phyloP scores from a whole-genome alignment of 1,140 invertebrate species.

The Ostrea edulis region DNA sequence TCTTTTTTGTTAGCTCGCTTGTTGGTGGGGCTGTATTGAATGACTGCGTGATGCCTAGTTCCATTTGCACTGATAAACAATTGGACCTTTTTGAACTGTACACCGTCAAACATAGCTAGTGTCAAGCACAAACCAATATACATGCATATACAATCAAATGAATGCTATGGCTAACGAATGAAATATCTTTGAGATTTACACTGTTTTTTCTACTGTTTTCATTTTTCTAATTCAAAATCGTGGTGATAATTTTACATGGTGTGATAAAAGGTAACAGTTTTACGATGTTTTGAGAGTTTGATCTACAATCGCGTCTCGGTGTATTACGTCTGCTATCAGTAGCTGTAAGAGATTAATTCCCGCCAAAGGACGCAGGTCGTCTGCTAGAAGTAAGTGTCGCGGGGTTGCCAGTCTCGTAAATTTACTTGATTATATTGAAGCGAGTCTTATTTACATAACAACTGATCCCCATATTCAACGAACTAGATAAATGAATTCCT shows the following conservation, averaged over 20 bases:
- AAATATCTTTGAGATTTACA: constrained; percentile 8
- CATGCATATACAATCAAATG: not conserved
- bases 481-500: constrained; percentile 37
- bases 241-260: constrained; percentile 23
- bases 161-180: not conserved
- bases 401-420: constrained; percentile 33
- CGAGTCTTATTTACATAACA: constrained; percentile 34
- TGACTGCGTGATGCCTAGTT: too few species aligned
- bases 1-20: too few species aligned
- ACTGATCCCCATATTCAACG: constrained; percentile 31
- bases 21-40: too few species aligned
- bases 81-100: too few species aligned
- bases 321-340: constrained; percentile 25
- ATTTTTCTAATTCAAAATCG: not conserved
- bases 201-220: not conserved
- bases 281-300: constrained; percentile 25
- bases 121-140: too few species aligned
- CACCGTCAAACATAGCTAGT: too few species aligned
- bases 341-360: constrained; percentile 27
- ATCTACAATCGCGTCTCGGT: constrained; percentile 15
- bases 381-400: constrained; percentile 30
- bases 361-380: constrained; percentile 36
- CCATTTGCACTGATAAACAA: too few species aligned
- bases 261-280: constrained; percentile 34
- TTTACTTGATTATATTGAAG: constrained; percentile 39